Conservation (phyloP, 2,888 invertebrate genomes). For the Creontiades dilutus region DNA sequence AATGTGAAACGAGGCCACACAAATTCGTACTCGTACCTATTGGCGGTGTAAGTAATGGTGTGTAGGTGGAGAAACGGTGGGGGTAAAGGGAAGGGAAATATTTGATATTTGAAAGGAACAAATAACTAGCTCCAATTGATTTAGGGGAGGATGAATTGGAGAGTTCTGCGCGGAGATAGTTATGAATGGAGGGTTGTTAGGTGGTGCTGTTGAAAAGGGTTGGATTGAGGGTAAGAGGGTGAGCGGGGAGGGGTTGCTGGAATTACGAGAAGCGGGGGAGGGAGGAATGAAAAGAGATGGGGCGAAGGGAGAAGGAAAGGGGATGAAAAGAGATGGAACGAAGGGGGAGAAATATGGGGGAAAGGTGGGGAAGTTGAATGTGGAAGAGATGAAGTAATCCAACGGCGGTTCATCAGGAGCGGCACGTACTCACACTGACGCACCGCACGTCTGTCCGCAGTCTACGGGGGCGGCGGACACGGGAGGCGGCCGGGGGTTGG, state of each 20-base stretch:
- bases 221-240: conserved; percentile 43
- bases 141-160: conserved; percentile 68
- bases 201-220: conserved; percentile 67
- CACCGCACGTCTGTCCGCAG: conserved; percentile 40
- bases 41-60: background rate
- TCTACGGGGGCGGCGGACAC: background rate
- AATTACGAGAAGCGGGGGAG: background rate
- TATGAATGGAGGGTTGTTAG: conserved; percentile 72
- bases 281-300: conserved; percentile 17
- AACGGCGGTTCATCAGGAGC: conserved; percentile 69
- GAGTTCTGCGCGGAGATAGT: conserved; percentile 68
- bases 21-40: background rate
- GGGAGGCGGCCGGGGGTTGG: background rate
- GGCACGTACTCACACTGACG: conserved; percentile 67
- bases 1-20: background rate
- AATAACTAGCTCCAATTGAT: conserved; percentile 70
- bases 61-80: background rate
- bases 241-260: conserved; percentile 19
- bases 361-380: conserved; percentile 61
- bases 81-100: conserved; percentile 38
- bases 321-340: conserved; percentile 29
- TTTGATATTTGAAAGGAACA: conserved; percentile 69
- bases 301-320: conserved; percentile 15
- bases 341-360: conserved; percentile 56
- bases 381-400: conserved; percentile 72